These are phyloP conservation scores for Pseudomugil tenellus DNA, from an alignment of 2,797 vertebrate genomes.

Conservation along the genomic window DNA sequence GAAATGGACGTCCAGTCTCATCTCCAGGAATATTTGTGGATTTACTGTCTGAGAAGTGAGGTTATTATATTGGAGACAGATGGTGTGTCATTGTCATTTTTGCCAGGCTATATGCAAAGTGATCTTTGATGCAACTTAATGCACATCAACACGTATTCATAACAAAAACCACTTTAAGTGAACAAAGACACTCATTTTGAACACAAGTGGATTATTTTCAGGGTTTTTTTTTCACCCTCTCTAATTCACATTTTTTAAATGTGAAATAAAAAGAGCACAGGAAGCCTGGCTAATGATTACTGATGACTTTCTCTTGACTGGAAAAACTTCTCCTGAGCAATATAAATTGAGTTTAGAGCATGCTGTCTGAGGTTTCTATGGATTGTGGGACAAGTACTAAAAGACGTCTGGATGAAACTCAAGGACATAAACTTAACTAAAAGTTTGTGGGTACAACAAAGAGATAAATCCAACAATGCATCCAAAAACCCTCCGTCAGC, in stretches of 20 bases:
- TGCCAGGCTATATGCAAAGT: neutral
- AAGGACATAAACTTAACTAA: conserved; percentile 1
- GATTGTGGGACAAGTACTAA: conserved; percentile 5
- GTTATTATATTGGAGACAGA: neutral
- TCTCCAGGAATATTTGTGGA: neutral
- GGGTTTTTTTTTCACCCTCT: neutral
- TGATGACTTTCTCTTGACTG: conserved; percentile 19
- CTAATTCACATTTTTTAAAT: neutral
- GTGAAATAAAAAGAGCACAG: neutral
- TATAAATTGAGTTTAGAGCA: conserved; percentile 9
- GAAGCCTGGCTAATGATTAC: neutral
- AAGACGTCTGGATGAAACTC: conserved; percentile 6
- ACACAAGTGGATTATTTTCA: neutral
- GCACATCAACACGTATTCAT: neutral
- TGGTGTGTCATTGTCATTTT: neutral
- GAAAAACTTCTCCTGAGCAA: neutral
- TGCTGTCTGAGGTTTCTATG: conserved; percentile 15
- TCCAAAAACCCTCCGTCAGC: conserved; percentile 8
- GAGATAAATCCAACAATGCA: neutral
- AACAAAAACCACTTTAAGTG: neutral
- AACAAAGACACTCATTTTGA: neutral
- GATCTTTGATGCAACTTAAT: neutral
- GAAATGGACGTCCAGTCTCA: neutral
- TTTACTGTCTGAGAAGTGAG: neutral
- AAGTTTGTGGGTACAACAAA: conserved; percentile 13